These are phyloP conservation scores for Macaria liturata DNA, from an alignment of 2,888 invertebrate genomes.

Conservation along the genomic window DNA sequence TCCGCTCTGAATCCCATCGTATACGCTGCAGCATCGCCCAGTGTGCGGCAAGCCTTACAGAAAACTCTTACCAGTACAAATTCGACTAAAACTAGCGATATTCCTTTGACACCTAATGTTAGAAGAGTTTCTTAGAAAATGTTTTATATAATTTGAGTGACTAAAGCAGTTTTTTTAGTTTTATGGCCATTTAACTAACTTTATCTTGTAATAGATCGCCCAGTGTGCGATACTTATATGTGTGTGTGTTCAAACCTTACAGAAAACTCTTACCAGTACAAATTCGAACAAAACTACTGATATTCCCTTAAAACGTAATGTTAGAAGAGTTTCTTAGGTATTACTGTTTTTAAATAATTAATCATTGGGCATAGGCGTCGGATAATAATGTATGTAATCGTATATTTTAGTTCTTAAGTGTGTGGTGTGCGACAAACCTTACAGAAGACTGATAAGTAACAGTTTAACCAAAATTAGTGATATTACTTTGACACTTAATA, in stretches of 20 bases:
- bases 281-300: constrained; percentile 44
- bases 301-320: constrained; percentile 44
- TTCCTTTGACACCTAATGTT: constrained; percentile 44
- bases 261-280: constrained; percentile 45
- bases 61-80: constrained; percentile 46
- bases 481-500: not conserved
- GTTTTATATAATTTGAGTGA: too few species aligned
- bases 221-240: constrained; percentile 62
- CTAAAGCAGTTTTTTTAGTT: too few species aligned
- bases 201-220: constrained; percentile 51
- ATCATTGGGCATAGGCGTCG: too few species aligned
- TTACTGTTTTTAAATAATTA: too few species aligned
- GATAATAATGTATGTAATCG: too few species aligned
- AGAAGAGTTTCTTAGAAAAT: constrained; percentile 18
- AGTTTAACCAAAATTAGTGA: not conserved
- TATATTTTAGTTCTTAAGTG: too few species aligned
- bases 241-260: too few species aligned
- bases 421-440: too few species aligned
- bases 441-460: too few species aligned
- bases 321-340: constrained; percentile 20
- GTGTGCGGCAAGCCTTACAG: constrained; percentile 60
- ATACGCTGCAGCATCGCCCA: constrained; percentile 82
- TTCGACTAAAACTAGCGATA: constrained; percentile 42
- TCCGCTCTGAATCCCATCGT: constrained; percentile 87
- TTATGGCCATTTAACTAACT: too few species aligned